Conservation (phyloP, 2,113 vertebrate species). For the Nesospiza acunhae region DNA sequence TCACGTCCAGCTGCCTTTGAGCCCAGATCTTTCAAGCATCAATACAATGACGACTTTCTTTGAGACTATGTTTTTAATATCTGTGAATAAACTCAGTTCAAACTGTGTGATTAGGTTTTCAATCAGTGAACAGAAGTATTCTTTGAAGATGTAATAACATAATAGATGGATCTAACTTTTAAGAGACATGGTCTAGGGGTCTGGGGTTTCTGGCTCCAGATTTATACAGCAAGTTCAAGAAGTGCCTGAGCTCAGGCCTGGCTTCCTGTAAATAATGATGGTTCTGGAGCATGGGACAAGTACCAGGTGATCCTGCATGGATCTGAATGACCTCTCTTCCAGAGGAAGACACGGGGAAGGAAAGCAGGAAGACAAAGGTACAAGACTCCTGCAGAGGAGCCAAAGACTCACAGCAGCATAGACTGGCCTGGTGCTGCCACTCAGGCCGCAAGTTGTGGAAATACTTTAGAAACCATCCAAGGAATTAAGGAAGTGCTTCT, state of each 20-base stretch:
- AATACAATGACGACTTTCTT: background rate
- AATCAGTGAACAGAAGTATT: background rate
- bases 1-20: accelerated
- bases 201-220: background rate
- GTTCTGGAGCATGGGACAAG: background rate
- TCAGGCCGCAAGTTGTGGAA: accelerated
- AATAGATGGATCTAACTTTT: accelerated
- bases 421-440: background rate
- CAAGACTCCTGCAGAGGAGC: background rate
- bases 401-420: background rate
- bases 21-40: background rate
- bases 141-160: background rate
- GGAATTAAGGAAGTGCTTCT: background rate
- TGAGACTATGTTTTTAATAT: background rate
- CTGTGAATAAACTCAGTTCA: background rate
- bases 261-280: background rate
- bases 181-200: background rate
- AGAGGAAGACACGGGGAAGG: background rate
- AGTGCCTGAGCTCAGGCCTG: background rate
- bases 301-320: background rate
- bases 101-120: background rate
- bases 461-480: background rate
- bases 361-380: background rate
- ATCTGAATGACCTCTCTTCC: background rate
- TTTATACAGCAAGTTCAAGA: background rate